Evolutionary conservation across 2,797 vertebrate species (phyloP).

Genomic region (Allobates femoralis): DNA sequence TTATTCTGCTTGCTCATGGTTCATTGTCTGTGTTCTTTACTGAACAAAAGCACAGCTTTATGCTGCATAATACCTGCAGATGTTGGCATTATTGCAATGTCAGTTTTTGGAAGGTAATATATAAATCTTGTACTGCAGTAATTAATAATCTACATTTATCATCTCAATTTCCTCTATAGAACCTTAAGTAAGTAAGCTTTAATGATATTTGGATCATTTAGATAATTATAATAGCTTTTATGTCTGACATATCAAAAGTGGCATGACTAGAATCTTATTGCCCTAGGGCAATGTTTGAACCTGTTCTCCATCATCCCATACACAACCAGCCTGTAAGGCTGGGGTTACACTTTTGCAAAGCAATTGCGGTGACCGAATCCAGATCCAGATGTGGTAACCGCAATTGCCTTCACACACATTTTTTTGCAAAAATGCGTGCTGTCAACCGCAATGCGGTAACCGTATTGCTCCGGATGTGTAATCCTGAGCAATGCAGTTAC

Average conservation of each 20-base stretch:
- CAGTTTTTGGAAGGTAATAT: background rate
- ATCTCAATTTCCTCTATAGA: background rate
- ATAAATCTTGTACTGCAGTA: background rate
- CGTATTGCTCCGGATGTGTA: too few relatives aligned
- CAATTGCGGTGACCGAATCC: too few relatives aligned
- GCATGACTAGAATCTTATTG: background rate
- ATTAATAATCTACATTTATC: background rate
- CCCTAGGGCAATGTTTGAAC: too few relatives aligned
- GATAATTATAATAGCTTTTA: background rate
- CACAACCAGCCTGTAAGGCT: too few relatives aligned
- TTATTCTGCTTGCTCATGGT: background rate
- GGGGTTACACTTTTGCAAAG: too few relatives aligned
- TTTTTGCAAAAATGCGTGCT: too few relatives aligned
- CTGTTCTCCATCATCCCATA: too few relatives aligned
- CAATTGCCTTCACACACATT: too few relatives aligned
- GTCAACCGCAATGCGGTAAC: too few relatives aligned
- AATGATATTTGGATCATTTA: background rate
- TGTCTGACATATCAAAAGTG: background rate
- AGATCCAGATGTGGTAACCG: too few relatives aligned
- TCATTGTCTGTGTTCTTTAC: conserved; percentile 26
- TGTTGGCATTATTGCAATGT: background rate
- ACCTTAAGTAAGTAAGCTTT: background rate
- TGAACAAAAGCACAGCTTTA: background rate
- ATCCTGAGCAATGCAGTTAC: too few relatives aligned
- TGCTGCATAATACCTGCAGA: background rate